phyloP scores from a whole-genome alignment of 2,888 invertebrate genomes.

The Agrochola macilenta region DNA sequence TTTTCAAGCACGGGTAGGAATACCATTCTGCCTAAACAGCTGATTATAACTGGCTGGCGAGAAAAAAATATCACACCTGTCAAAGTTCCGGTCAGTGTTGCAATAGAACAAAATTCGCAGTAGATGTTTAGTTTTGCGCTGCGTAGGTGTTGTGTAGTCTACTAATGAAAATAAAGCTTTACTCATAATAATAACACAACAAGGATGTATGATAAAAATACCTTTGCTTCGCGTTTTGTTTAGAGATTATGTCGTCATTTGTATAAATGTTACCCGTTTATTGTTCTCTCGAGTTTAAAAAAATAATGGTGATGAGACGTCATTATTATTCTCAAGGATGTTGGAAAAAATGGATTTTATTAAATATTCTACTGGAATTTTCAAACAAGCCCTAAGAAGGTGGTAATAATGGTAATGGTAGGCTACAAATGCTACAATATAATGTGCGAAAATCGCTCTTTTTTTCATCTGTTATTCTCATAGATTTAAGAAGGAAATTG shows the following conservation, averaged over 20 bases:
- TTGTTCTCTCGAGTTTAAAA: slow-evolving; percentile 42
- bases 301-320: slow-evolving; percentile 32
- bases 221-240: slow-evolving; percentile 50
- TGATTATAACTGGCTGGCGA: slow-evolving; percentile 24
- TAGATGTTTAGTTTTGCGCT: slow-evolving; percentile 26
- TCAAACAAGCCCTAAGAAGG: background rate
- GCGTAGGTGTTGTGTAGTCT: slow-evolving; percentile 60
- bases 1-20: slow-evolving; percentile 11
- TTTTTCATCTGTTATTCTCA: background rate
- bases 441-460: background rate
- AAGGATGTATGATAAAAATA: slow-evolving; percentile 62
- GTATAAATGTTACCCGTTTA: slow-evolving; percentile 37
- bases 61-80: slow-evolving; percentile 41
- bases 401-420: background rate
- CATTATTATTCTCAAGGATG: slow-evolving; percentile 23
- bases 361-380: background rate
- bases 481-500: background rate
- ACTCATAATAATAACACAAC: slow-evolving; percentile 55
- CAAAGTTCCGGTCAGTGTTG: slow-evolving; percentile 38
- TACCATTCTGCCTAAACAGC: slow-evolving; percentile 22
- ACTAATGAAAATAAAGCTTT: slow-evolving; percentile 54
- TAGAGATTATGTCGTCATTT: slow-evolving; percentile 40
- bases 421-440: too few species aligned
- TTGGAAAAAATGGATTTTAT: background rate
- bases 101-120: slow-evolving; percentile 41